Evolutionary conservation across 2,113 vertebrate species (phyloP), one percentile per base, ranked within the genome.

Genomic region (Varanus komodoensis): DNA sequence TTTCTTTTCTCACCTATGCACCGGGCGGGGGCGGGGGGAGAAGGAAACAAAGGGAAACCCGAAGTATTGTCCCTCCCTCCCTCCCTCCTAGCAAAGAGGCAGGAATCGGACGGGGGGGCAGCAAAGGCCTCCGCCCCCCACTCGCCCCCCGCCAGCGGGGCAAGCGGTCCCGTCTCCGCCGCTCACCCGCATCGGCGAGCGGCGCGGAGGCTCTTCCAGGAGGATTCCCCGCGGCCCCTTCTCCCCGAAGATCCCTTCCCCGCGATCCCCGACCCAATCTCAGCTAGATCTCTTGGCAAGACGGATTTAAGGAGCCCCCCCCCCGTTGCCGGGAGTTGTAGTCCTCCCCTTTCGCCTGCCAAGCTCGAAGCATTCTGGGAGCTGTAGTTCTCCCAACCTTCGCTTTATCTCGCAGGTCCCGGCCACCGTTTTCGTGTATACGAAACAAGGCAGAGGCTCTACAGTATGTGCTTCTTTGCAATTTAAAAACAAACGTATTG

Each of bases 21-120:
- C n/a, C 14, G 11, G 3, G 57, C 2, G 93, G 93, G 32, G 94
- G 96, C n/a, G 88, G 91, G 93, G 2, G 79, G 85, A 34, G 38
- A 19, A 8, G 15, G 44, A 78, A 79, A 85, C 89, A 90, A 90
- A 89, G 61, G 48, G 23, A 34, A 67, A 14, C 8, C 69, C 29
- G 6, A 34, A 50, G 29, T 0, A 1, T 27, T 9, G 74, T 83
- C 54, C 11, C 61, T 8, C 75, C 86, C 38, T 94, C 52, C 48
- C 32, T 80, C 8, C 48, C 12, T 14, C 29, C 21, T 54, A 50
- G 27, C 48, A 9, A 15, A 54, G 17, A 71, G 6, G 64, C 61
- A 32, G 27, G 44, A 19, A 19, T 19, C 61, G 61, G 61, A 14
- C 3, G 3, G 21, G 5, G 61, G 61, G 17, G 61, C 15, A 64